Percentiles rank a stretch among this genome's conserved stretches.
Conservation (phyloP, 64 coral and sea anemone genomes). For the Porites australiensis region DNA sequence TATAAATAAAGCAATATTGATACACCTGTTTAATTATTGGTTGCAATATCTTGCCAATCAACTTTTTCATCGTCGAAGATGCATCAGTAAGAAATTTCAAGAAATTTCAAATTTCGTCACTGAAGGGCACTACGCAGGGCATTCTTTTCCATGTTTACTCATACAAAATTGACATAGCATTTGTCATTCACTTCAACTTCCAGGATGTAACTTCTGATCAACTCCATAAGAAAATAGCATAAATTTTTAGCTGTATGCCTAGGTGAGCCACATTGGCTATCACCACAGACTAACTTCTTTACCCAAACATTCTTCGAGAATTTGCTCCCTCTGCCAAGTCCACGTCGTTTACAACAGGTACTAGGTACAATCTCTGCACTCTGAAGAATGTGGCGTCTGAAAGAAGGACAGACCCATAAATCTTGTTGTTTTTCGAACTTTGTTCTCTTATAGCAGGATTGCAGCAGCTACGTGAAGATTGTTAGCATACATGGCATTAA, state of each 20-base stretch:
- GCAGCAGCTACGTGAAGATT: conserved; percentile 16
- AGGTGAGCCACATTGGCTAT: neutral
- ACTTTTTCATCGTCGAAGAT: neutral
- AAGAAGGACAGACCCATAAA: neutral
- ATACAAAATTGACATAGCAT: neutral
- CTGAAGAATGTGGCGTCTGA: neutral
- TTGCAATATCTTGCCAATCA: no score
- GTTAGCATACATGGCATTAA: conserved; percentile 35
- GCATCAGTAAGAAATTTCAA: neutral
- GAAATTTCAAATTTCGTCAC: neutral
- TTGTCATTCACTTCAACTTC: neutral
- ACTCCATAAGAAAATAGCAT: neutral
- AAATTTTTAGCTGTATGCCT: neutral
- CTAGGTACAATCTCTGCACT: neutral
- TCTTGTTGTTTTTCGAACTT: neutral
- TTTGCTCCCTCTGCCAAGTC: conserved; percentile 42
- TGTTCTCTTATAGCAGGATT: neutral
- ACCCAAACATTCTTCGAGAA: conserved; percentile 26
- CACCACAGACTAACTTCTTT: neutral
- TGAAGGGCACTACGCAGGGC: neutral
- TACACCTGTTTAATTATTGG: no score
- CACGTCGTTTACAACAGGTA: conserved; percentile 51
- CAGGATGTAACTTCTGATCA: neutral
- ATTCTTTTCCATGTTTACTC: neutral
- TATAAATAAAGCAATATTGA: no score